Evolutionary conservation across 2,888 invertebrate species (phyloP), one percentile per base, ranked within the genome.

Genomic region (Norana najaformis): DNA sequence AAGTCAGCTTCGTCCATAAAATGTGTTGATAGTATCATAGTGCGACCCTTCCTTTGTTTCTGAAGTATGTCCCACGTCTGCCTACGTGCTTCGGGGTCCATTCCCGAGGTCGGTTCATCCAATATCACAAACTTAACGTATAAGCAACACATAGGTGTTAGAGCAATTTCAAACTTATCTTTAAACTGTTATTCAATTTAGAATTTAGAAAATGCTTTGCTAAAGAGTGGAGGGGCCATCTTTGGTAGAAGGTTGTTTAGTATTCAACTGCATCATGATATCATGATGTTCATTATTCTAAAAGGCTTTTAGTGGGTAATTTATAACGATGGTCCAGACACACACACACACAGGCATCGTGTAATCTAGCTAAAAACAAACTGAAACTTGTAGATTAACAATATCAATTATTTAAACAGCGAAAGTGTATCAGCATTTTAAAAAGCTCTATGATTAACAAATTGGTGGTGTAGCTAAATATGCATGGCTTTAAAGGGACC

Each of bases 1-100:
- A 97, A 96, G 94, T 98, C 98, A 0, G 98, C 97, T 95, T 98
- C 98, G 93, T 98, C 97, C 97, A 98, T 97, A 94, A 97, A 97
- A 94, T 98, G 94, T 23, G 94, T 94, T 35, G 97, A 97, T 90
- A 98, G 95, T 89, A 98, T 96, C 93, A 98, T 96, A 0, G 97
- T 97, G 18, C 97, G 96, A 83, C 96, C 97, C 95, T 95, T 94
- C 85, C 96, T 95, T 92, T 96, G 95, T 20, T 95, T 95, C 95
- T 95, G 96, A 91, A 98, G 94, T 36, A 98, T 95, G 93, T 97
- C 97, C 98, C 98, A 98, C 0, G 95, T 95, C 92, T 95, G 95
- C 88, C 96, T 94, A 30, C 96, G 93, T 0, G 96, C 96, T 30
- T 95, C 95, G 0, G 96, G 96, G 93, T 96, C 96, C 96, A 96